phyloP scores from a whole-genome alignment of 2,113 vertebrate genomes.

The Corythornis vintsioides region DNA sequence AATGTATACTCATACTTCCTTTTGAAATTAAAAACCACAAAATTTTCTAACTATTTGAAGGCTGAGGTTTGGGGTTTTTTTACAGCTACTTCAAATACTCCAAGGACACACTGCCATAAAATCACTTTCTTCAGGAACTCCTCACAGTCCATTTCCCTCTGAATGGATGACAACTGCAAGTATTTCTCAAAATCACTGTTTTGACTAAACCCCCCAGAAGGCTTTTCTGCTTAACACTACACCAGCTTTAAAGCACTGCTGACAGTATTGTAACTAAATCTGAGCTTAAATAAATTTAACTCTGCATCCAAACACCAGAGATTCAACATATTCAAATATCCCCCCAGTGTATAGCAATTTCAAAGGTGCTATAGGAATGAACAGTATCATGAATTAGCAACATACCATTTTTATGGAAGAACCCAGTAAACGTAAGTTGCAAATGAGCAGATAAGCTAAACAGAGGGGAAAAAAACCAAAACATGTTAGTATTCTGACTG shows the following conservation, averaged over 20 bases:
- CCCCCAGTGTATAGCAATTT: neutral
- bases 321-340: neutral
- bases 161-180: neutral
- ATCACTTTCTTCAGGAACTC: neutral
- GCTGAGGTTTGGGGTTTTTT: neutral
- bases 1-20: neutral
- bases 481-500: neutral
- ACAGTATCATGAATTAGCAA: neutral
- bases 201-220: neutral
- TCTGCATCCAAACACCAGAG: neutral
- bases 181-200: neutral
- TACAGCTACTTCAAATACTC: neutral
- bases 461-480: neutral
- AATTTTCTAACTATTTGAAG: neutral
- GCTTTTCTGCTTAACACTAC: neutral
- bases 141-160: neutral
- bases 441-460: slow-evolving; percentile 94
- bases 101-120: neutral
- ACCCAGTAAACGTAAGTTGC: slow-evolving; percentile 98
- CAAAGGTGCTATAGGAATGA: neutral
- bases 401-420: slow-evolving; percentile 99
- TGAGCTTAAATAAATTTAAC: neutral
- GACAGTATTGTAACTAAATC: neutral
- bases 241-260: neutral
- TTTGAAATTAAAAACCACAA: neutral